Conservation (phyloP, 2,113 vertebrate genomes). For the Cettia cetti region DNA sequence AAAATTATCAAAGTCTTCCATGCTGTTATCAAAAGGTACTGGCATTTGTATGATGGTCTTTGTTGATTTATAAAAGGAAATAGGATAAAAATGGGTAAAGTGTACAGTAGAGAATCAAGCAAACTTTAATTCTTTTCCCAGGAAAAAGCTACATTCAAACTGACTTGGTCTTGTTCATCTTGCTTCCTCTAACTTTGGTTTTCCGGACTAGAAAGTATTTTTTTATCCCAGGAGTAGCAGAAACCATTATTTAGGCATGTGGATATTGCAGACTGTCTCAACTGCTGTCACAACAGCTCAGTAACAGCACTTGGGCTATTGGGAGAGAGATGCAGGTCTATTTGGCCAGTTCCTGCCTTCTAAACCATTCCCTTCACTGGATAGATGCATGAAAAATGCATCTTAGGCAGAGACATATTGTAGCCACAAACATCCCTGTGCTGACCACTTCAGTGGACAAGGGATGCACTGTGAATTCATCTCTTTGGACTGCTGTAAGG, state of each 20-base stretch:
- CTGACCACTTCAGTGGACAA: not conserved
- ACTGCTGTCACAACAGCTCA: not conserved
- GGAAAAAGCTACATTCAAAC: not conserved
- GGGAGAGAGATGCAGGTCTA: not conserved
- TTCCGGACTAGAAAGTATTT: constrained; percentile 71
- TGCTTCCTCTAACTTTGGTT: constrained; percentile 44
- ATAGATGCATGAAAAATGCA: not conserved
- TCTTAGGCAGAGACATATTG: not conserved
- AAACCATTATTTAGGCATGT: not conserved
- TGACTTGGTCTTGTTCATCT: constrained; percentile 50
- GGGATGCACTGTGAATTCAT: too few species aligned
- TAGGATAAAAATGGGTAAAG: not conserved
- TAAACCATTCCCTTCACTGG: not conserved
- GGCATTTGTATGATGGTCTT: not conserved
- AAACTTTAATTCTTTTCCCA: not conserved
- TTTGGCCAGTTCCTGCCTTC: not conserved
- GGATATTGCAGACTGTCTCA: not conserved
- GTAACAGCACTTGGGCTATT: not conserved
- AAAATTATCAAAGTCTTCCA: not conserved
- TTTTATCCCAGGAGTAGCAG: constrained; percentile 57
- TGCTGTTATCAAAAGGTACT: not conserved
- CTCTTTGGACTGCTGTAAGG: not conserved
- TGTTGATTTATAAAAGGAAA: not conserved
- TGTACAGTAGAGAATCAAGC: not conserved
- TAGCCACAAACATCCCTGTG: not conserved